Percentiles rank a stretch among this genome's conserved stretches.
phyloP scores from a whole-genome alignment of 2,113 vertebrate species.

The Zeus faber region DNA sequence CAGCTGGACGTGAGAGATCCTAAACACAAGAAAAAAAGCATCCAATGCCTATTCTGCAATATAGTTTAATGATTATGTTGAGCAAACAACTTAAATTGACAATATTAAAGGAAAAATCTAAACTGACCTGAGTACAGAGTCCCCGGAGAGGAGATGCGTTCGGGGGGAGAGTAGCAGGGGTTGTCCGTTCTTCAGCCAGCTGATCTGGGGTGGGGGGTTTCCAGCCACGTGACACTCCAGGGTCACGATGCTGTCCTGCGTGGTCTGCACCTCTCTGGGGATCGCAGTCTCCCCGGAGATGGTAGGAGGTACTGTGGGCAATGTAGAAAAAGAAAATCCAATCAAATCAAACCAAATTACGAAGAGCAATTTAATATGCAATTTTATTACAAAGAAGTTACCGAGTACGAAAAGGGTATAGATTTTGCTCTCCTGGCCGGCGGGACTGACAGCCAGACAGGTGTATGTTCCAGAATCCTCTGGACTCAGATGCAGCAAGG shows the following conservation, averaged over 20 bases:
- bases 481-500: slow-evolving; percentile 71
- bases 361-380: no score
- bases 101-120: background rate
- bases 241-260: slow-evolving; percentile 70
- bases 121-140: slow-evolving; percentile 81
- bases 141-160: slow-evolving; percentile 71
- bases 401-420: slow-evolving; percentile 81
- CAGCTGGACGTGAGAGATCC: slow-evolving; percentile 83
- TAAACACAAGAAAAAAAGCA: slow-evolving; percentile 41
- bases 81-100: no score
- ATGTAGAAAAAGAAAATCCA: background rate
- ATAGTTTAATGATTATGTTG: no score
- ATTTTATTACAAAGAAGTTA: slow-evolving; percentile 56
- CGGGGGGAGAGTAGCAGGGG: slow-evolving; percentile 80
- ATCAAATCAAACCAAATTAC: background rate
- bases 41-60: no score
- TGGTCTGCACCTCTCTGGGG: slow-evolving; percentile 64
- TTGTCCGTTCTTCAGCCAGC: slow-evolving; percentile 85
- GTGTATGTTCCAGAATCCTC: slow-evolving; percentile 83
- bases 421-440: slow-evolving; percentile 79
- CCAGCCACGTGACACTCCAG: slow-evolving; percentile 80
- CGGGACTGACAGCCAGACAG: slow-evolving; percentile 80
- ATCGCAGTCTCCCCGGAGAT: slow-evolving; percentile 58
- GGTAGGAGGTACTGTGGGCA: slow-evolving; percentile 78
- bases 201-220: slow-evolving; percentile 77